Evolutionary conservation across 1,140 invertebrate genomes (phyloP).

Genomic region (Cepaea nemoralis): DNA sequence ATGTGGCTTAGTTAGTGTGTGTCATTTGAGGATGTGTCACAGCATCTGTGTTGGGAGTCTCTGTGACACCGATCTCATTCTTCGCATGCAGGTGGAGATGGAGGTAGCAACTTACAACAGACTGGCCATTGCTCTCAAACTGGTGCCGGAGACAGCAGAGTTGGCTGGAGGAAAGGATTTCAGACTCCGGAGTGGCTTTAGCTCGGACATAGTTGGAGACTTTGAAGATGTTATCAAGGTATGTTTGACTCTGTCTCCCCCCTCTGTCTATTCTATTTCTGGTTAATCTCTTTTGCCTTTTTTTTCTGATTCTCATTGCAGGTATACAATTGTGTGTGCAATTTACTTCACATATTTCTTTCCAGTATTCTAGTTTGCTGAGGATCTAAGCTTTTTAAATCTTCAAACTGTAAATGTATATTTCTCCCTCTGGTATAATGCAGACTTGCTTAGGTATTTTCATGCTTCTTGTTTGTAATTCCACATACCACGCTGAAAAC

Average conservation of each 20-base stretch:
- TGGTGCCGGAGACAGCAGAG: conserved; percentile 60
- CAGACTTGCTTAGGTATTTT: too few relatives aligned
- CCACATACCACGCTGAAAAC: too few relatives aligned
- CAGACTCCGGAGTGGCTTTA: conserved; percentile 51
- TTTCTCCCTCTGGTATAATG: too few relatives aligned
- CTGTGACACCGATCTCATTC: too few relatives aligned
- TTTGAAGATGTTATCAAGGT: conserved; percentile 55
- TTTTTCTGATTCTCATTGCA: not conserved
- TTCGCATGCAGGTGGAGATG: conserved; percentile 52
- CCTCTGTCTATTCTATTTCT: conserved; percentile 2
- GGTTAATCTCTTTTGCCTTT: not conserved
- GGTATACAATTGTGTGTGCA: not conserved
- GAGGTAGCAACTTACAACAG: conserved; percentile 57
- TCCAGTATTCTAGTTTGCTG: too few relatives aligned
- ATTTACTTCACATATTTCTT: not conserved
- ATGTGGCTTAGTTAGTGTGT: too few relatives aligned
- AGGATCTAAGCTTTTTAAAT: too few relatives aligned
- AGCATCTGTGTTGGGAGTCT: too few relatives aligned
- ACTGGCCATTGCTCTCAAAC: conserved; percentile 54
- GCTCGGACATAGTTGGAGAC: conserved; percentile 29
- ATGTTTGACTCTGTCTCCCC: not conserved
- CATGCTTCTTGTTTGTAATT: too few relatives aligned
- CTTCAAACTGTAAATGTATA: too few relatives aligned
- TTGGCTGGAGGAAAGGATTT: conserved; percentile 61
- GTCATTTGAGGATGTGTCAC: too few relatives aligned